A percentile compares a stretch with the other conserved stretches of the same genome.
These are phyloP conservation scores for Gymnothorax javanicus DNA, from an alignment of 2,797 vertebrate species.

Conservation along the genomic window DNA sequence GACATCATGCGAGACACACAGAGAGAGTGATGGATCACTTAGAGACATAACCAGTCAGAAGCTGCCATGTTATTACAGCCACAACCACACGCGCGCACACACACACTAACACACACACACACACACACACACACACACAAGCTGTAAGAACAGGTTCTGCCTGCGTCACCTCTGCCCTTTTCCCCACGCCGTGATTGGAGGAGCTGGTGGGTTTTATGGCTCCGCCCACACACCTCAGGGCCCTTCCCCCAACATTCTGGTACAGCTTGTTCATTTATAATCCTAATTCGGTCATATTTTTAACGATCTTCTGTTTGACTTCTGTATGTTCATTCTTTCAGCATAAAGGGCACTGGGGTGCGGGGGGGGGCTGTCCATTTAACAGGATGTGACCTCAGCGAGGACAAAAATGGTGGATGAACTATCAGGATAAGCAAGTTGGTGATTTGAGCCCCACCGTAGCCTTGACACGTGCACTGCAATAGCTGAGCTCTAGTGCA, in stretches of 20 bases:
- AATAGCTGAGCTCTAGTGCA: no score
- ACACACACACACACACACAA: neutral
- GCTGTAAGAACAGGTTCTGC: neutral
- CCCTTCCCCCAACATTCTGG: neutral
- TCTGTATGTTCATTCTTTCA: neutral
- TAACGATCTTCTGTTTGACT: neutral
- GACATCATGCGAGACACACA: no score
- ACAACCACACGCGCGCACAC: neutral
- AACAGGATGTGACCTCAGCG: slow-evolving; percentile 12
- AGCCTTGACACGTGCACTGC: no score
- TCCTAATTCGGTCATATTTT: neutral
- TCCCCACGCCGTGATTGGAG: neutral
- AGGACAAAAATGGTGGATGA: neutral
- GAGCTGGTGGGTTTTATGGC: neutral
- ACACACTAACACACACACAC: neutral
- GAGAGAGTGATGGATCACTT: no score
- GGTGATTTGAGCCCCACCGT: no score
- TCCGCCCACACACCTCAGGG: neutral
- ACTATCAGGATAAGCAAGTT: neutral
- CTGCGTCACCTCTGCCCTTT: neutral
- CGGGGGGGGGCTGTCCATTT: no score
- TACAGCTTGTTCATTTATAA: neutral
- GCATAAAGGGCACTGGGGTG: neutral
- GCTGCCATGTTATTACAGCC: no score
- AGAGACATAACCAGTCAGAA: no score